Evolutionary conservation across 2,888 invertebrate species (phyloP).

Genomic region (Drosophila leonis): DNA sequence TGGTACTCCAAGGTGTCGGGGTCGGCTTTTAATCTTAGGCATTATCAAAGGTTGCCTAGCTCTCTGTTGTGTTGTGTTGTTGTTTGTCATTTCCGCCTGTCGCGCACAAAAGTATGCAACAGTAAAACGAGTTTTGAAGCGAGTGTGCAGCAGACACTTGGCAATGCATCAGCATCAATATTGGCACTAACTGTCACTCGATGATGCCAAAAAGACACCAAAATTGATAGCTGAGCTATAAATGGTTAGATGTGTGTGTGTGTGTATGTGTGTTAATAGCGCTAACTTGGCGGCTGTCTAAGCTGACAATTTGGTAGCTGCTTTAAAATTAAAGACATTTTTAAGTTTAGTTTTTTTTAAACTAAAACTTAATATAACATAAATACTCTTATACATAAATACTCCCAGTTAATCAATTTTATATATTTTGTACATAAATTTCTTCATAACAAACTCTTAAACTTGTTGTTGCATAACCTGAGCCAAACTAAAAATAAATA

Average conservation of each 20-base stretch:
- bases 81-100: slow-evolving; percentile 66
- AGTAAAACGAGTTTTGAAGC: slow-evolving; percentile 39
- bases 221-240: slow-evolving; percentile 48
- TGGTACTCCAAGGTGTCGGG: slow-evolving; percentile 16
- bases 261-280: slow-evolving; percentile 35
- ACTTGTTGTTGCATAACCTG: background rate
- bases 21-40: slow-evolving; percentile 19
- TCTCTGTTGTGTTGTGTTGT: slow-evolving; percentile 24
- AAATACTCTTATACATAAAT: no score
- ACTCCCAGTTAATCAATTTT: background rate
- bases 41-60: slow-evolving; percentile 40
- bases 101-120: slow-evolving; percentile 63
- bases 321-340: background rate
- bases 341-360: no score
- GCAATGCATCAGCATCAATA: slow-evolving; percentile 78
- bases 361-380: no score
- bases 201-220: slow-evolving; percentile 38
- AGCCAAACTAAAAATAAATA: background rate
- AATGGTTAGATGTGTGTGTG: slow-evolving; percentile 16
- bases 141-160: slow-evolving; percentile 33
- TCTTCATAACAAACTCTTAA: background rate
- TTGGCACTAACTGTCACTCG: slow-evolving; percentile 61
- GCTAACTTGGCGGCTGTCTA: slow-evolving; percentile 41
- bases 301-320: slow-evolving; percentile 16
- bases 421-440: background rate